A percentile compares a stretch with the other conserved stretches of the same genome.
phyloP scores from a whole-genome alignment of 1,140 invertebrate species.

The Gonioctena quinquepunctata region DNA sequence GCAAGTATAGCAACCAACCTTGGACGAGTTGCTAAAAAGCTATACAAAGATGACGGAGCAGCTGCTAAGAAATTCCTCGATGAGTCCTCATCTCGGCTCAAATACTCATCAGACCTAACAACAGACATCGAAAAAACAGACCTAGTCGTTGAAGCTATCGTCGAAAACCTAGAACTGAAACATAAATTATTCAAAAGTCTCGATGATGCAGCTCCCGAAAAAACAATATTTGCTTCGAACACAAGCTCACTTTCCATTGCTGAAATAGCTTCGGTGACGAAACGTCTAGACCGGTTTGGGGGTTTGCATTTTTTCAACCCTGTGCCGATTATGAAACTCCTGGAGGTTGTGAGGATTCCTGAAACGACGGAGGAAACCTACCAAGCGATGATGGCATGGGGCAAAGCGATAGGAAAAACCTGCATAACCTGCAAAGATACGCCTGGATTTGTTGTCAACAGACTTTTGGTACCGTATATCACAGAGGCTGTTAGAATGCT shows the following conservation, averaged over 20 bases:
- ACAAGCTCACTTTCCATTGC: slow-evolving; percentile 85
- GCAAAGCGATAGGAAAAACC: slow-evolving; percentile 76
- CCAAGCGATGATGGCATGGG: slow-evolving; percentile 73
- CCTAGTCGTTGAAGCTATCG: slow-evolving; percentile 86
- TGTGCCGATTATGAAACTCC: slow-evolving; percentile 86
- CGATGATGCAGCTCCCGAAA: slow-evolving; percentile 64
- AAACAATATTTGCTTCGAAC: slow-evolving; percentile 84
- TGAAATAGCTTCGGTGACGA: slow-evolving; percentile 77
- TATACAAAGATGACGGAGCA: slow-evolving; percentile 69
- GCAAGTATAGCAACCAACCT: slow-evolving; percentile 71
- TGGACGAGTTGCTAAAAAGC: slow-evolving; percentile 76
- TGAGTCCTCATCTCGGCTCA: slow-evolving; percentile 66
- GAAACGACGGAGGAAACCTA: slow-evolving; percentile 79
- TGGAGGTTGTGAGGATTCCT: slow-evolving; percentile 74
- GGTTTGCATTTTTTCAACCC: slow-evolving; percentile 93
- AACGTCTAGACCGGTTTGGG: slow-evolving; percentile 65
- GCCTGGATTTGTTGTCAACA: slow-evolving; percentile 84
- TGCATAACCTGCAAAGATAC: slow-evolving; percentile 84
- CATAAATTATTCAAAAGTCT: slow-evolving; percentile 74
- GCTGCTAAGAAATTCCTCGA: slow-evolving; percentile 71
- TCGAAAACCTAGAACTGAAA: slow-evolving; percentile 82
- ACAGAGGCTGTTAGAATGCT: slow-evolving; percentile 74
- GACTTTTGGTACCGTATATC: slow-evolving; percentile 78
- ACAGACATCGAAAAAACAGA: slow-evolving; percentile 70
- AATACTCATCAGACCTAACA: slow-evolving; percentile 63